Base-by-base conservation (phyloP, 2,797 vertebrate genomes). In the Chromis chromis region DNA sequence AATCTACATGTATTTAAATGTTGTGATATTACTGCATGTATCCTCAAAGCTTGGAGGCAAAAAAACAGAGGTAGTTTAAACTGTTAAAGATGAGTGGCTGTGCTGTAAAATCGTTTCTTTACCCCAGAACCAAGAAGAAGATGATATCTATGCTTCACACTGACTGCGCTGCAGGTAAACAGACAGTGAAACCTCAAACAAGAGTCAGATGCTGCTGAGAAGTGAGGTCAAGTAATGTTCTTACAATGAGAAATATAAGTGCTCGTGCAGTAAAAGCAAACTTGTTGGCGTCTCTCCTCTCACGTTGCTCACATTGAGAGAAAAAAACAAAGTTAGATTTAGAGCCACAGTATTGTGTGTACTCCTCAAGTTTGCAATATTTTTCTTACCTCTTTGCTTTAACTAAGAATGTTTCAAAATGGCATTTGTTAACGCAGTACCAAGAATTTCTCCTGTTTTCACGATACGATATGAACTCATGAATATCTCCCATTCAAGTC, bases 1-100 rank as follows among this genome's bases (percentile, higher is more conserved):
- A 78, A 65, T 72, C 68, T 76, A 78, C 71, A 87, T 76, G 59
- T 66, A 75, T 56, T 77, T 79, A 65, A 79, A 79, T 71, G 69
- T 59, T 63, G 55, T 83, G 70, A 70, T 79, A 62, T 72, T 68
- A 70, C 81, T 84, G 86, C 82, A 87, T 67, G 67, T 74, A 76
- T 88, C 78, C 64, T 80, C 78, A 78, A 76, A 80, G 49, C 28
- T 53, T 42, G 24, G 79, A 85, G 86, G 78, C 57, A 75, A 74
- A 83, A 88, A 83, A 88, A 86, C 88, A 85, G 90, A 93, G 91
- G 91, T 92, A 93, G 92, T 90, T 91, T 76, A 86, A 86, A 86
- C 81, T 60, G 24, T 87, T 70, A 64, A 71, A 79, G 52, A 76
- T 67, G 48, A 81, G 72, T 39, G 49, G 65, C 71, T 76, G 72